Percentiles rank a stretch among this genome's conserved stretches.
Conservation (phyloP, 2,888 invertebrate genomes). For the Mechanitis messenoides region DNA sequence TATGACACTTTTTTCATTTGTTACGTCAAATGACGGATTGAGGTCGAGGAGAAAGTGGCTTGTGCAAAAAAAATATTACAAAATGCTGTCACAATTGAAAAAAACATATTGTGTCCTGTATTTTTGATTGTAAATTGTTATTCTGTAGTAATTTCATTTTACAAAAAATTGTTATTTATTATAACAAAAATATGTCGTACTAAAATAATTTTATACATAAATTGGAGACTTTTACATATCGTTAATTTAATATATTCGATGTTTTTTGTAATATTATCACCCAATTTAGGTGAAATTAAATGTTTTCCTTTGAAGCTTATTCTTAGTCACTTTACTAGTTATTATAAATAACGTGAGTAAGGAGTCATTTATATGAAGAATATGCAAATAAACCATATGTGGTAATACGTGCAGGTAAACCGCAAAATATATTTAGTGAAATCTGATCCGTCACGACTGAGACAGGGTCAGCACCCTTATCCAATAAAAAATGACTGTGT, state of each 20-base stretch:
- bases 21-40: constrained; percentile 22
- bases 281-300: too few relatives aligned
- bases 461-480: constrained; percentile 49
- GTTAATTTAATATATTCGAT: too few relatives aligned
- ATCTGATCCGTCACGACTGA: constrained; percentile 12
- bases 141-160: neutral
- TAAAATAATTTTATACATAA: neutral
- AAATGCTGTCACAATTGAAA: constrained; percentile 5
- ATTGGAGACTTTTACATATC: too few relatives aligned
- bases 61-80: constrained; percentile 7
- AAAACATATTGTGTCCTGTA: neutral
- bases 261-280: too few relatives aligned
- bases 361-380: neutral
- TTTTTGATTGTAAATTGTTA: neutral
- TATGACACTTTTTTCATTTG: constrained; percentile 17
- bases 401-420: constrained; percentile 7
- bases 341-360: too few relatives aligned
- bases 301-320: too few relatives aligned
- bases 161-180: neutral
- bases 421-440: constrained; percentile 6
- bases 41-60: constrained; percentile 17
- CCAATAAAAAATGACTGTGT: constrained; percentile 32
- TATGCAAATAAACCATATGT: neutral
- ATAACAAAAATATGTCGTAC: neutral
- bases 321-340: too few relatives aligned